phyloP scores from a whole-genome alignment of 2,888 invertebrate species.

The Mythimna pallens region DNA sequence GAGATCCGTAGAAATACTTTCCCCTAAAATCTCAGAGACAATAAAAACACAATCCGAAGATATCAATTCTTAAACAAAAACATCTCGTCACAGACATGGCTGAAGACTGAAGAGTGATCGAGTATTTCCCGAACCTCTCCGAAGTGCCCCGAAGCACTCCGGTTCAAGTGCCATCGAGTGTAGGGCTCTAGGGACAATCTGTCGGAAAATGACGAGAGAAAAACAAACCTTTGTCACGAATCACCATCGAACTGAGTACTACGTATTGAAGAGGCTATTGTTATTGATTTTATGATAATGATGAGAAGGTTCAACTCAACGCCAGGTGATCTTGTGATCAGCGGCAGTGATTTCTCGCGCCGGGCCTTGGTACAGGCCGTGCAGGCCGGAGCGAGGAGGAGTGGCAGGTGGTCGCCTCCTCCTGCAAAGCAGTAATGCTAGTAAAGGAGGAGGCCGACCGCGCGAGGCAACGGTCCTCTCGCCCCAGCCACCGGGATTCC shows the following conservation, averaged over 20 bases:
- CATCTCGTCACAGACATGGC: slow-evolving; percentile 52
- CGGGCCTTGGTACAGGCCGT: too few relatives aligned
- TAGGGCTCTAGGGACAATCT: slow-evolving; percentile 74
- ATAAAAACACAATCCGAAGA: slow-evolving; percentile 22
- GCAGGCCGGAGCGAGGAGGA: too few relatives aligned
- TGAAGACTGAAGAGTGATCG: slow-evolving; percentile 61
- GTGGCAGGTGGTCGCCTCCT: too few relatives aligned
- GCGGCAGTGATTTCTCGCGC: too few relatives aligned
- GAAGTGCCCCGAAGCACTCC: slow-evolving; percentile 62
- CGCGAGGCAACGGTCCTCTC: too few relatives aligned
- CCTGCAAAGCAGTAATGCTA: too few relatives aligned
- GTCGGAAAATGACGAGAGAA: slow-evolving; percentile 83
- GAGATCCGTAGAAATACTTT: not conserved
- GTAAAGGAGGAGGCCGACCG: too few relatives aligned
- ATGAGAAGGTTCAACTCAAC: not conserved
- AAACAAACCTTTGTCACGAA: slow-evolving; percentile 79
- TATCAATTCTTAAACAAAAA: slow-evolving; percentile 57
- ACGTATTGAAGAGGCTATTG: slow-evolving; percentile 49
- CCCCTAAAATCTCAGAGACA: not conserved
- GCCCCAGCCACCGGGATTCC: too few relatives aligned
- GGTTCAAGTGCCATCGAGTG: slow-evolving; percentile 65
- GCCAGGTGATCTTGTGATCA: not conserved
- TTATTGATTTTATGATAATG: not conserved
- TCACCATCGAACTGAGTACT: slow-evolving; percentile 66
- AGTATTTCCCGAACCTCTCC: slow-evolving; percentile 65